Conservation (phyloP, 2,888 invertebrate genomes). For the Alentia gelatinosa region DNA sequence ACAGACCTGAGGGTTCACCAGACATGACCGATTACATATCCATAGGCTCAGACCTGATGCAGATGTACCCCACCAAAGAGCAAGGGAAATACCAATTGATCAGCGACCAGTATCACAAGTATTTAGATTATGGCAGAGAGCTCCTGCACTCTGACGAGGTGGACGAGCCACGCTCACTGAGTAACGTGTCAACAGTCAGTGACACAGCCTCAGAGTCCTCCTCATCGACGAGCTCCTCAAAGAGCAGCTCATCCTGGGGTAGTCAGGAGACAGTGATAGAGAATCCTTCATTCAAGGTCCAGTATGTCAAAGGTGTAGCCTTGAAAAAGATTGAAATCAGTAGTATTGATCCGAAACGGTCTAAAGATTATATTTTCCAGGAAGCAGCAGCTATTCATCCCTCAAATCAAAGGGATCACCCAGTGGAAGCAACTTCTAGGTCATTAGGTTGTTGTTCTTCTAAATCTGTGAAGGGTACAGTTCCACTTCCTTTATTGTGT, state of each 20-base stretch:
- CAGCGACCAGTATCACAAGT: background rate
- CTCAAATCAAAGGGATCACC: too few species aligned
- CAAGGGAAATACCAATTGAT: background rate
- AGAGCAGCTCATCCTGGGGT: background rate
- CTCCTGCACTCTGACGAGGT: background rate
- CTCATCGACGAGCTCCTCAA: background rate
- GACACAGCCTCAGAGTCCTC: conserved; percentile 37
- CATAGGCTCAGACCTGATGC: background rate
- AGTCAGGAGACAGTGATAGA: conserved; percentile 36
- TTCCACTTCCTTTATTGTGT: too few species aligned
- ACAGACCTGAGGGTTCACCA: background rate
- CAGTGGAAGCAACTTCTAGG: too few species aligned
- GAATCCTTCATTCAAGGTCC: conserved; percentile 25
- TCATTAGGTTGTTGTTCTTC: too few species aligned
- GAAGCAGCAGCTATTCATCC: too few species aligned
- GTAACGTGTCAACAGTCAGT: background rate
- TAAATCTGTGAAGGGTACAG: too few species aligned
- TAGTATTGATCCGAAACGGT: background rate
- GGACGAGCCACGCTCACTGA: background rate
- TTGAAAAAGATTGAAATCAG: background rate
- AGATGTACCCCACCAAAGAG: background rate
- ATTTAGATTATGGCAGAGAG: background rate
- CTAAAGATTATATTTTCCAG: too few species aligned
- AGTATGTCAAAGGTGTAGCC: conserved; percentile 12
- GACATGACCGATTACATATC: background rate